Evolutionary conservation across 2,888 invertebrate genomes (phyloP).

Genomic region (Ceramica pisi): DNA sequence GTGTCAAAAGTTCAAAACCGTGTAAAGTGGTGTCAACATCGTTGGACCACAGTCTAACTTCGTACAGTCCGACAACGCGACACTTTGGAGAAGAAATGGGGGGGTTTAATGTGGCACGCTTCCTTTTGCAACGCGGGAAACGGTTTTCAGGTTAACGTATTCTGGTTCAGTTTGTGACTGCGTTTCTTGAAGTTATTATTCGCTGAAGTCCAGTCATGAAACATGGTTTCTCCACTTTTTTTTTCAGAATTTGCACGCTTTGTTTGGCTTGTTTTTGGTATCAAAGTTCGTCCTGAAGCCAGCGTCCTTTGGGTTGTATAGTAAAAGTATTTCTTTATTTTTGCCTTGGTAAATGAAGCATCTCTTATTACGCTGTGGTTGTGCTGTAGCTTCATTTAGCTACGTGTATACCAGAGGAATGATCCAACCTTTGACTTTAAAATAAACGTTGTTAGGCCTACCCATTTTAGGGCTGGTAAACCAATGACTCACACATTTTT

Average conservation of each 20-base stretch:
- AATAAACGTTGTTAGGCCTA: constrained; percentile 17
- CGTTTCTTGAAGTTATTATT: constrained; percentile 4
- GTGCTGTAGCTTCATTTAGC: not conserved
- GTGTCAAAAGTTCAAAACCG: constrained; percentile 74
- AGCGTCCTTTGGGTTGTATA: not conserved
- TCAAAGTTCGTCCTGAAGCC: not conserved
- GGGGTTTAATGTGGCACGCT: constrained; percentile 28
- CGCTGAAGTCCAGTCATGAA: not conserved
- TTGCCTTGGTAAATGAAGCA: not conserved
- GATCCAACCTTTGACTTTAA: constrained; percentile 27
- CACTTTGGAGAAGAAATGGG: constrained; percentile 10
- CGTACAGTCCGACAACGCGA: constrained; percentile 27
- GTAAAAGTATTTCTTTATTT: not conserved
- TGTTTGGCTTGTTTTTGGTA: not conserved
- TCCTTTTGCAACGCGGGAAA: not conserved
- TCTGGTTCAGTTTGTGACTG: constrained; percentile 18
- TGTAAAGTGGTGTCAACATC: constrained; percentile 65
- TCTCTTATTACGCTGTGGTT: constrained; percentile 24
- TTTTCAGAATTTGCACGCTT: not conserved
- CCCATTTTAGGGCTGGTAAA: constrained; percentile 4
- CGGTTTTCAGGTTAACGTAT: constrained; percentile 3
- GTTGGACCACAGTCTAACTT: constrained; percentile 49
- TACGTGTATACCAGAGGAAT: not conserved
- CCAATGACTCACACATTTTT: constrained; percentile 23
- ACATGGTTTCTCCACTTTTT: not conserved